phyloP scores from a whole-genome alignment of 2,113 vertebrate genomes.

The Epinephelus cyanopodus region DNA sequence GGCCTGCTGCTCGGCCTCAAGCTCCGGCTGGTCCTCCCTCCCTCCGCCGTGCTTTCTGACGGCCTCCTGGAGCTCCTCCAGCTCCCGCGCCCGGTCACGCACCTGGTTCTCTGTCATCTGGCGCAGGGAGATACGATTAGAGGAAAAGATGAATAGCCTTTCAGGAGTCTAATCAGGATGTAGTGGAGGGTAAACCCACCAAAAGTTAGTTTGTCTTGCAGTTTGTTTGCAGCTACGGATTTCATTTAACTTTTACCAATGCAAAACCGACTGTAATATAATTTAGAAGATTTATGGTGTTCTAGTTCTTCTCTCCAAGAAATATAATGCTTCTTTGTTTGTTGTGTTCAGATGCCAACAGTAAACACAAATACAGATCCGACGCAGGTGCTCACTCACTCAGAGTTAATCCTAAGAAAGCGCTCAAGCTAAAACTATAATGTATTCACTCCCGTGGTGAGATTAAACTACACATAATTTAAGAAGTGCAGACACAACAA shows the following conservation, averaged over 20 bases:
- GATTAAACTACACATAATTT: constrained; percentile 5
- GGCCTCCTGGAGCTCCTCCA: constrained; percentile 89
- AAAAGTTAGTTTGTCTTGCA: constrained; percentile 3
- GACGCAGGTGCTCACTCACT: constrained; percentile 9
- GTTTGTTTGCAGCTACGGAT: constrained; percentile 7
- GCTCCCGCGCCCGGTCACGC: constrained; percentile 86
- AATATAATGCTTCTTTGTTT: background rate
- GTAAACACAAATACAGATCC: constrained; percentile 9
- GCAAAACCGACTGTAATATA: background rate
- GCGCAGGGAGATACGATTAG: background rate
- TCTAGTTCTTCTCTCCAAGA: background rate
- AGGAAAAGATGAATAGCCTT: constrained; percentile 56
- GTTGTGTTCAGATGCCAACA: constrained; percentile 14
- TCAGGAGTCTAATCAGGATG: constrained; percentile 54
- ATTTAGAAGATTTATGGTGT: background rate
- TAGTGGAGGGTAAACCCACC: constrained; percentile 18
- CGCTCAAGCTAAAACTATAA: constrained; percentile 1
- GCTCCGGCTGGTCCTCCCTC: constrained; percentile 82
- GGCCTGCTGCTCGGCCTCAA: constrained; percentile 82
- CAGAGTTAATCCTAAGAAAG: constrained; percentile 34
- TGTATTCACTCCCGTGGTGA: constrained; percentile 22
- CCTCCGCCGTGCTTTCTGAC: constrained; percentile 74
- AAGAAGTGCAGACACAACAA: background rate
- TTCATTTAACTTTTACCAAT: background rate
- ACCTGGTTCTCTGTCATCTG: constrained; percentile 95